Evolutionary conservation across 1,140 invertebrate genomes (phyloP), one percentile per base, ranked within the genome.

Genomic region (Drosophila sturtevanti): DNA sequence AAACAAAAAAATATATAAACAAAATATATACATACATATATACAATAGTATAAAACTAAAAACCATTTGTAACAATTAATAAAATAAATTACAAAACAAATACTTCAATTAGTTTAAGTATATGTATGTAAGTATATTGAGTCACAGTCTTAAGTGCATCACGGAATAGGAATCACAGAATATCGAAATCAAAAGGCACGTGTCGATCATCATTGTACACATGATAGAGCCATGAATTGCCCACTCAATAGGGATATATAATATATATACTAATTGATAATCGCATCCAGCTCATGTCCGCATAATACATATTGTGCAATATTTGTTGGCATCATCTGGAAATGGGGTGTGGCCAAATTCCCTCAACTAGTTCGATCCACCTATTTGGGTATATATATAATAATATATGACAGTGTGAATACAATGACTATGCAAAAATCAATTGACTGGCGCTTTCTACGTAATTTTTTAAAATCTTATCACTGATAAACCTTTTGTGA

Each of bases 1-100:
- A 56, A 76, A 72, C 48, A 55, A 70, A 55, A 38, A 62, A 63
- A 54, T 22, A 59, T 44, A 51, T 48, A 70, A 54, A 38, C 41
- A 70, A 77, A 77, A 35, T 38, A 63, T 14, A 21, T 31, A 48
- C 10, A 21, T 21, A 48, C 3, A 21, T 21, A 48, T 4, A 41
- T 41, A n/a, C n/a, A n/a, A n/a, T n/a, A n/a, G 16, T 41, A 7
- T 16, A 6, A 41, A 16, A 41, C 2, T 16, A 16, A 41, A 44
- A 44, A 44, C 16, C n/a, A 16, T 44, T 44, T 21, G 41, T 48
- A 48, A 48, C 41, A 48, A 21, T 21, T 9, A 48, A 48, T 48
- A 48, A 48, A 48, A 48, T 11, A 0, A 21, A 48, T 21, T 48
- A 48, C 41, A 48, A 48, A 48, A 48, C 16, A 48, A 48, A 11